Base-by-base conservation (phyloP, 1,140 invertebrate species). In the Drosophila ogumai region DNA sequence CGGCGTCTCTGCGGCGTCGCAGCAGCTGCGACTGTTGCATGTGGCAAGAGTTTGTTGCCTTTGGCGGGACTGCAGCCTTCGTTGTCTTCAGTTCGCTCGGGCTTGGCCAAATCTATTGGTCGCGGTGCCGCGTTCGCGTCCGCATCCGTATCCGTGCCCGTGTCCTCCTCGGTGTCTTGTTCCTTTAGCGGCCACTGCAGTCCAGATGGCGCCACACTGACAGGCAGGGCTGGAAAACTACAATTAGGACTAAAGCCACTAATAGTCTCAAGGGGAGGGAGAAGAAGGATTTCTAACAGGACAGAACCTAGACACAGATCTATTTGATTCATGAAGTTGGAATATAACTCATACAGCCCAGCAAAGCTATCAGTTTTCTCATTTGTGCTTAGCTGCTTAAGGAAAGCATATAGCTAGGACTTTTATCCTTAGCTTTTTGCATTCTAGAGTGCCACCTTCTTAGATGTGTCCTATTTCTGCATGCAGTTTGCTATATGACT, bases 21-120 rank as follows among this genome's bases (percentile, higher is more conserved):
- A 55, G 75, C 56, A 31, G 56, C 74, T 31, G 66, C 74, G 74
- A 90, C 75, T 90, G 85, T 90, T 90, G 85, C 85, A 87, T 87
- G 84, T 87, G 82, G 68, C 77, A 63, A 63, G 75, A 58, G 76
- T 61, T 57, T 65, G 75, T 79, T 75, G 75, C 84, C 84, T 88
- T 84, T 84, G 76, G 84, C 84, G 85, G 67, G 76, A 55, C 64
- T 88, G 84, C 84, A 88, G 63, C 72, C 80, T 65, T 80, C 80
- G 85, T 90, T 90, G 84, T 84, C 84, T 87, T 87, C 84, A 87
- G 84, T 84, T 87, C 77, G 61, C 76, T 78, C 71, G 84, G 67
- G 80, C 68, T 84, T 87, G 84, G 85, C 84, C 84, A 87, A 87
- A 87, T 87, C 81, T 88, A 87, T 88, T 87, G 84, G 84, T 87